phyloP scores from a whole-genome alignment of 2,888 invertebrate genomes.

The Steinernema hermaphroditum region DNA sequence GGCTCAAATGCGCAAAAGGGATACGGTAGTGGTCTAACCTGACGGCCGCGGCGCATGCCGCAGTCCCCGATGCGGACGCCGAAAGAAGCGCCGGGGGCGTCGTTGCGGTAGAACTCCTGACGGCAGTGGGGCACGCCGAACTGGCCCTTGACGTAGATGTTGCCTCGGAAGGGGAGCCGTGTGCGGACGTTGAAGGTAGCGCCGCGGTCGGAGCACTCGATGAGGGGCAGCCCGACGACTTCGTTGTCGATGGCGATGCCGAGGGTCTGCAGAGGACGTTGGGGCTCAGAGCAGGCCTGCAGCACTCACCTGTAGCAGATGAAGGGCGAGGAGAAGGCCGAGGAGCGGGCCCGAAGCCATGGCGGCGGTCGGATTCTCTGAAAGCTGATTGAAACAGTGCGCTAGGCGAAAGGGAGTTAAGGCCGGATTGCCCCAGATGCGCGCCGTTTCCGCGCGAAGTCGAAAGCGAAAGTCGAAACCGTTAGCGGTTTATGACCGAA shows the following conservation, averaged over 20 bases:
- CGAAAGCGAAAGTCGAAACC: conserved; percentile 27
- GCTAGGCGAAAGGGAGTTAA: conserved; percentile 24
- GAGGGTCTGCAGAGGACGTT: background rate
- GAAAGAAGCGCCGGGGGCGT: conserved; percentile 47
- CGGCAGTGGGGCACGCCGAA: conserved; percentile 53
- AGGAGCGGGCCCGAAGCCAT: background rate
- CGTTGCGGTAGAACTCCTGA: conserved; percentile 53
- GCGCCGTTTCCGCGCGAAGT: background rate
- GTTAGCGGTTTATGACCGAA: conserved; percentile 9
- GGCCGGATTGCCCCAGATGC: conserved; percentile 9
- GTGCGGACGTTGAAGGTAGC: conserved; percentile 53
- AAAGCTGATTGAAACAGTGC: conserved; percentile 27
- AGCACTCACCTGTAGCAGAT: background rate
- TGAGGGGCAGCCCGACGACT: conserved; percentile 50
- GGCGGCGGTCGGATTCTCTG: conserved; percentile 13
- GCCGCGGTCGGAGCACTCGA: conserved; percentile 52
- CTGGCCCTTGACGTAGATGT: conserved; percentile 60
- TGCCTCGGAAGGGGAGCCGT: conserved; percentile 58
- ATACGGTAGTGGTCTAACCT: too few species aligned
- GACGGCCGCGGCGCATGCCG: conserved; percentile 59
- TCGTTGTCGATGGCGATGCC: conserved; percentile 47
- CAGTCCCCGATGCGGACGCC: conserved; percentile 59
- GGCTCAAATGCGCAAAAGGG: too few species aligned
- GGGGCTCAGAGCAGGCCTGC: background rate
- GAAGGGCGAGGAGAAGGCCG: background rate